These are phyloP conservation scores for Chesias legatella DNA, from an alignment of 2,888 invertebrate species.

Conservation along the genomic window DNA sequence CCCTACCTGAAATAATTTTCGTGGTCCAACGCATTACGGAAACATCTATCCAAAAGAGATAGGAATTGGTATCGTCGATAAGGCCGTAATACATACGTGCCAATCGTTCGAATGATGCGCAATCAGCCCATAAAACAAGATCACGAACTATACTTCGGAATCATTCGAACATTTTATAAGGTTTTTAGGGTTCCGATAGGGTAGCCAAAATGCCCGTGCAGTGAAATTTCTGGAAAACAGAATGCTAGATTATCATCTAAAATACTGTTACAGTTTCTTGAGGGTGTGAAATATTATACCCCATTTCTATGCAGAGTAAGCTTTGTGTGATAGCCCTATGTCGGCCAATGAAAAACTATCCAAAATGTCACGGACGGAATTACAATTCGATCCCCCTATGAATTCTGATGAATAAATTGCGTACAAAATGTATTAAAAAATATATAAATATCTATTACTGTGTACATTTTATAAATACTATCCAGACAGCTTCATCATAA, in stretches of 20 bases:
- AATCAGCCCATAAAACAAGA: slow-evolving; percentile 56
- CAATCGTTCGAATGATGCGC: slow-evolving; percentile 53
- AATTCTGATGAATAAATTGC: slow-evolving; percentile 14
- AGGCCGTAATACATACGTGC: slow-evolving; percentile 57
- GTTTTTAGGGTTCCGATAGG: not conserved
- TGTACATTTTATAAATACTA: no score
- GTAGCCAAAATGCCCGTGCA: no score
- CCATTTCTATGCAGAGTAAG: no score
- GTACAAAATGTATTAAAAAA: slow-evolving; percentile 14
- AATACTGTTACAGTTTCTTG: no score
- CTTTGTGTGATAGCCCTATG: no score
- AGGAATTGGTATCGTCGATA: slow-evolving; percentile 36
- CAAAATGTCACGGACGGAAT: slow-evolving; percentile 11
- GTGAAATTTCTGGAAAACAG: no score
- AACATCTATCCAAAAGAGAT: slow-evolving; percentile 35
- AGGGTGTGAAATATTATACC: no score
- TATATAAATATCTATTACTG: slow-evolving; percentile 3
- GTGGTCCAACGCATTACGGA: slow-evolving; percentile 18
- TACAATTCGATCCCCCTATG: slow-evolving; percentile 17
- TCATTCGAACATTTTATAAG: slow-evolving; percentile 39
- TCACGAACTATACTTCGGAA: slow-evolving; percentile 34
- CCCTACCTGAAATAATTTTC: slow-evolving; percentile 2
- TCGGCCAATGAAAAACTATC: no score
- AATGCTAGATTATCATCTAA: no score
- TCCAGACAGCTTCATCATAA: no score